A percentile compares a stretch with the other conserved stretches of the same genome.
Conservation (phyloP, 1,140 invertebrate species). For the Argopecten irradians region DNA sequence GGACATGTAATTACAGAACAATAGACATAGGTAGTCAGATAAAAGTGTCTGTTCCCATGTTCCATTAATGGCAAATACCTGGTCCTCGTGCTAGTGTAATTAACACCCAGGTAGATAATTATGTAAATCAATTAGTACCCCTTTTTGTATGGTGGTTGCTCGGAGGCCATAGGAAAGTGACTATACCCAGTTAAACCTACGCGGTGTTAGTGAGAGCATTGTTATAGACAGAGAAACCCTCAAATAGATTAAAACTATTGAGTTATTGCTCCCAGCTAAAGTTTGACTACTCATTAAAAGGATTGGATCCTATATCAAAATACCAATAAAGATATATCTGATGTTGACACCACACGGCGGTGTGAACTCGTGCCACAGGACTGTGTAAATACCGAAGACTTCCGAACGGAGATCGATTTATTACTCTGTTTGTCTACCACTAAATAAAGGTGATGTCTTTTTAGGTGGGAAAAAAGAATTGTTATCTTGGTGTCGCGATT, state of each 20-base stretch:
- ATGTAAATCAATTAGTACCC: not conserved
- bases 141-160: not conserved
- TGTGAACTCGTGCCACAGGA: not conserved
- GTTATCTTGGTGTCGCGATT: too few relatives aligned
- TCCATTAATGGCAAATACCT: not conserved
- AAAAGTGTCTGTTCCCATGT: not conserved
- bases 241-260: not conserved
- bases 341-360: not conserved
- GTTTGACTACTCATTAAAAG: not conserved
- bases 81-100: not conserved
- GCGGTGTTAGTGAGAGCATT: not conserved
- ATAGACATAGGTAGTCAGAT: not conserved
- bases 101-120: not conserved
- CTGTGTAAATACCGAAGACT: not conserved
- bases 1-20: not conserved
- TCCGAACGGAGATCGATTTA: constrained; percentile 6
- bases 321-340: not conserved
- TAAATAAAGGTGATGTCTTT: not conserved
- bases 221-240: not conserved
- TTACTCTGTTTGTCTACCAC: constrained; percentile 6
- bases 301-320: constrained; percentile 10
- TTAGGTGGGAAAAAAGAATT: not conserved
- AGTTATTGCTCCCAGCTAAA: not conserved
- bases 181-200: not conserved
- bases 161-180: not conserved